Base-by-base conservation (phyloP, 2,113 vertebrate species). In the Gasterosteus nipponicus region DNA sequence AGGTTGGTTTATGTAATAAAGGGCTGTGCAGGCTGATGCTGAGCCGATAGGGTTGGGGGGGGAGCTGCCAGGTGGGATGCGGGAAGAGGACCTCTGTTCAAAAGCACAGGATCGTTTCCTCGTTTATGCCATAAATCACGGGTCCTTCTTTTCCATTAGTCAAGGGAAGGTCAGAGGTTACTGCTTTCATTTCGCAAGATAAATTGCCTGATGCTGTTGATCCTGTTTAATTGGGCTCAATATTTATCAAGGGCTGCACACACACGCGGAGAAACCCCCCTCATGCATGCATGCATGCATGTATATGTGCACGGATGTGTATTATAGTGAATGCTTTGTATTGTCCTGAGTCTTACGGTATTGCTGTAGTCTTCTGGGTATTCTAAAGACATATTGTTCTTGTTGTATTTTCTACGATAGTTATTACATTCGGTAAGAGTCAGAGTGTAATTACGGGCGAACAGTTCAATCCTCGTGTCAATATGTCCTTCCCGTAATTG, bases 1-100 rank as follows among this genome's bases (percentile, higher is more conserved):
- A 91, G 87, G 90, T 91, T 87, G 81, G 84, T 91, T 94, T 93
- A 92, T 89, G 87, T 93, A 92, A 93, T 78, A 53, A 53, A 74
- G 61, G 68, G 63, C 82, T 10, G 76, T 80, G 67, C 80, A 80
- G 82, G 80, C 85, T 86, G 89, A 90, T 81, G 88, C 62, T 78
- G 85, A 81, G 82, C 75, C 83, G 87, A 83, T 80, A 71, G 78
- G 69, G 64, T 71, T 80, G 47, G 44, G 83, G 22, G 22, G 22
- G 62, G 80, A 81, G 82, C 80, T 63, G 65, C 74, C 58, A 79
- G 63, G 78, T 69, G 68, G 44, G 70, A 56, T 80, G 72, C 41
- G 35, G 39, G 39, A 33, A 38, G 58, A 77, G 68, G 35, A 64
- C 79, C 59, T 81, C 69, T 58, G 64, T 60, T 83, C 69, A 77